Evolutionary conservation across 2,797 vertebrate species (phyloP).

Genomic region (Neosilurus mollespiculum): DNA sequence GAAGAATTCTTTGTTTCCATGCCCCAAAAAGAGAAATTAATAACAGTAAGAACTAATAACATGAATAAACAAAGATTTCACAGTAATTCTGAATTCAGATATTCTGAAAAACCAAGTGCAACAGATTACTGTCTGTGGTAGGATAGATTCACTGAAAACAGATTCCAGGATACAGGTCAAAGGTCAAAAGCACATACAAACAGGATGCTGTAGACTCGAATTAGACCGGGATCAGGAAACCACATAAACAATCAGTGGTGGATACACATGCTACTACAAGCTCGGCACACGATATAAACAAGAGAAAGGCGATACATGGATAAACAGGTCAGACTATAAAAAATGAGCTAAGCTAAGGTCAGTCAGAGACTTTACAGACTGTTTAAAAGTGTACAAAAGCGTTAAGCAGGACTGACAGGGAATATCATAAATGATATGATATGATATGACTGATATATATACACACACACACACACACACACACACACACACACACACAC

Average conservation of each 20-base stretch:
- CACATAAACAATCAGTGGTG: slow-evolving; percentile 9
- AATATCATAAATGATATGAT: no score
- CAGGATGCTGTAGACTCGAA: slow-evolving; percentile 26
- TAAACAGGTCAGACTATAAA: slow-evolving; percentile 1
- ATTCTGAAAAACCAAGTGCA: not conserved
- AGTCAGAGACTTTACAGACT: not conserved
- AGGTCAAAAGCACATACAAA: slow-evolving; percentile 23
- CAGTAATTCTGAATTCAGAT: not conserved
- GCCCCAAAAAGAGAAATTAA: no score
- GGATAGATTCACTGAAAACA: slow-evolving; percentile 7
- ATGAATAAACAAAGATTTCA: not conserved
- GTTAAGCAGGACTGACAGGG: not conserved
- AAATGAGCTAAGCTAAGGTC: not conserved
- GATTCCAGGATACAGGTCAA: slow-evolving; percentile 22
- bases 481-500: no score
- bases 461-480: no score
- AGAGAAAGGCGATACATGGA: slow-evolving; percentile 14
- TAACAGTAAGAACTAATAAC: no score
- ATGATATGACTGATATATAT: no score
- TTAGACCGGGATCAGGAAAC: slow-evolving; percentile 23
- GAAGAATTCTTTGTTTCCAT: no score
- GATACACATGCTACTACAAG: slow-evolving; percentile 19
- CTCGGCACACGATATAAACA: not conserved
- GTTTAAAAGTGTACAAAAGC: not conserved
- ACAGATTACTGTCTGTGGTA: not conserved